Base-by-base conservation (phyloP, 2,797 vertebrate genomes). In the Carapus acus region DNA sequence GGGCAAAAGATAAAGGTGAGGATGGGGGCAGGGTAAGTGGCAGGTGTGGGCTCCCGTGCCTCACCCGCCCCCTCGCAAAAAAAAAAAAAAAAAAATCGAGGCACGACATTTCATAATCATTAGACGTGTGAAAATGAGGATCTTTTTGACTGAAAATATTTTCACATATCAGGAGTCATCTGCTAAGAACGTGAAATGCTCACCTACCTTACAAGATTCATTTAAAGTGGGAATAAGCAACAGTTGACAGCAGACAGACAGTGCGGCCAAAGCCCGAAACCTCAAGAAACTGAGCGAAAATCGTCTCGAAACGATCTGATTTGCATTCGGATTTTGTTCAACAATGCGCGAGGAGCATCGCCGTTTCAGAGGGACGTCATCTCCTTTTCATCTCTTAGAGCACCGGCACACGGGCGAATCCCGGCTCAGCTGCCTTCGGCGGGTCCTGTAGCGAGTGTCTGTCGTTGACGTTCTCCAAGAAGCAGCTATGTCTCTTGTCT, bases 171-270 rank as follows among this genome's bases (percentile, higher is more conserved):
- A 4, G 5, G 17, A 14, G 17, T 58, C 1, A 2, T 8, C 4
- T n/a, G 8, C 19, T 3, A n/a, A 12, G 19, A 44, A 20, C 8
- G 22, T 3, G 13, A 36, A 36, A 36, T 36, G 12, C 13, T 7
- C 34, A 58, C 83, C 54, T 69, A 88, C 86, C 86, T 86, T 81
- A 85, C 69, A 76, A 86, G 85, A 88, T 84, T 86, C 86, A 88
- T 88, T 86, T 83, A 86, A 81, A 79, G 76, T 58, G 77, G 75
- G 44, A 77, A 71, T 70, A 39, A 80, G 80, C 86, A 86, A 86
- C 85, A 86, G 85, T 76, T 86, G 81, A 77, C 62, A 64, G 73
- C 73, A 74, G 81, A 80, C 78, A 46, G 79, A 75, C 63, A 65
- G 73, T 21, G 4, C 13, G 73, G 72, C 70, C 18, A 33, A 46